These are phyloP conservation scores for Gobio occitaniae DNA, from an alignment of 2,797 vertebrate genomes.

Conservation along the genomic window DNA sequence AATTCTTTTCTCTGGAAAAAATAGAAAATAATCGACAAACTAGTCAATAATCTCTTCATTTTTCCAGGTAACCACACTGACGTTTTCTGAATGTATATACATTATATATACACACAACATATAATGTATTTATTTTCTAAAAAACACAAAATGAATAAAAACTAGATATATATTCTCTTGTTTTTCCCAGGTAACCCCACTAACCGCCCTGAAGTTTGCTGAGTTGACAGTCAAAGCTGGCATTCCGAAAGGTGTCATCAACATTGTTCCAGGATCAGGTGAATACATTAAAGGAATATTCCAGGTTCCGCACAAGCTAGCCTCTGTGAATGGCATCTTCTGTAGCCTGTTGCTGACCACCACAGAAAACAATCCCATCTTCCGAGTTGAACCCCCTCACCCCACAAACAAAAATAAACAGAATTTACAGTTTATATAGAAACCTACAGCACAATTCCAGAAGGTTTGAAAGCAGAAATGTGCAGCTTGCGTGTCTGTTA, in stretches of 20 bases:
- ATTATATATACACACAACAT: too few species aligned
- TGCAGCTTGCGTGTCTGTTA: not conserved
- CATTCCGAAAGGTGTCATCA: conserved; percentile 94
- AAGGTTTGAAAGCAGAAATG: not conserved
- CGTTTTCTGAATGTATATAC: conserved; percentile 85
- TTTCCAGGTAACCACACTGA: conserved; percentile 91
- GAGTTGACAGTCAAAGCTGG: conserved; percentile 92
- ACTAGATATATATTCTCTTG: not conserved
- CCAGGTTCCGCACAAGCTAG: not conserved
- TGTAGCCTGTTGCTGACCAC: not conserved
- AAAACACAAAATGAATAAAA: not conserved
- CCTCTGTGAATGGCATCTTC: not conserved
- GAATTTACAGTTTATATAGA: not conserved
- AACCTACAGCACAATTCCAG: not conserved
- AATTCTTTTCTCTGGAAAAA: too few species aligned
- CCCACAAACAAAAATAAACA: not conserved
- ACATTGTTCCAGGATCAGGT: conserved; percentile 97
- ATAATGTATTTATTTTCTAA: too few species aligned
- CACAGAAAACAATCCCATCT: not conserved
- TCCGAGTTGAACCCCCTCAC: not conserved
- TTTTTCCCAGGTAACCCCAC: conserved; percentile 87
- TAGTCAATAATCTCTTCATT: not conserved
- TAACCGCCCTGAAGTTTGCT: conserved; percentile 96
- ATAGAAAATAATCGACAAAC: too few species aligned
- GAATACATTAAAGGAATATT: conserved; percentile 46